Conservation (phyloP, 2,888 invertebrate genomes). For the Yponomeuta sedellus region DNA sequence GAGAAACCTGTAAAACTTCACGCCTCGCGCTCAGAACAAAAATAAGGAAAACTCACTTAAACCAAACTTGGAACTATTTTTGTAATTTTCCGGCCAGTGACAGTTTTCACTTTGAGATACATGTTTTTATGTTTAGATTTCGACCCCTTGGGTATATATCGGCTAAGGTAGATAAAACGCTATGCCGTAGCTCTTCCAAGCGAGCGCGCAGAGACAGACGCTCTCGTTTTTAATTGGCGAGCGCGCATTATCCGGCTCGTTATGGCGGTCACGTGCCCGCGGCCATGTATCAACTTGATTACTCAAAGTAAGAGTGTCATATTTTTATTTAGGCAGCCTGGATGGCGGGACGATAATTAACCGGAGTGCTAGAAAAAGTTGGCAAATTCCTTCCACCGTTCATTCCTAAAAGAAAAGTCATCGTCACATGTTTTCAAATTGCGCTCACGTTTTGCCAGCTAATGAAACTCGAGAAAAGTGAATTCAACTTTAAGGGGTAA, state of each 20-base stretch:
- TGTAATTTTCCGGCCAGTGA: no score
- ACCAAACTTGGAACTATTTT: no score
- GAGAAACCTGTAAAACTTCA: no score
- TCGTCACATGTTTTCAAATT: no score
- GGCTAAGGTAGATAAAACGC: neutral
- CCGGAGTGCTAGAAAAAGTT: neutral
- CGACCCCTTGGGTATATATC: no score
- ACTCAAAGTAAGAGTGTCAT: constrained; percentile 49
- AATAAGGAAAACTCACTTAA: no score
- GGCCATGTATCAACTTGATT: constrained; percentile 51
- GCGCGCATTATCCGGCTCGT: constrained; percentile 42
- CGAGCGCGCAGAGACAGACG: constrained; percentile 2
- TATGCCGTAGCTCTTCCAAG: neutral
- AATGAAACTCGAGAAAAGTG: neutral
- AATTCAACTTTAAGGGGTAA: neutral
- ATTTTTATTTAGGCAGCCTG: constrained; percentile 37
- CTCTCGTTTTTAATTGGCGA: constrained; percentile 48
- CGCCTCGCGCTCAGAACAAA: no score
- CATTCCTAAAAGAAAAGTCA: neutral
- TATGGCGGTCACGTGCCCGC: constrained; percentile 39
- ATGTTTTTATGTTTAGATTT: no score
- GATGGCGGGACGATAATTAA: neutral
- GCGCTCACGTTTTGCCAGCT: neutral
- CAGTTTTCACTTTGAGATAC: no score
- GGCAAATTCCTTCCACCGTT: neutral